These are phyloP conservation scores for Drosophila eohydei DNA, from an alignment of 2,888 invertebrate species.

Conservation along the genomic window DNA sequence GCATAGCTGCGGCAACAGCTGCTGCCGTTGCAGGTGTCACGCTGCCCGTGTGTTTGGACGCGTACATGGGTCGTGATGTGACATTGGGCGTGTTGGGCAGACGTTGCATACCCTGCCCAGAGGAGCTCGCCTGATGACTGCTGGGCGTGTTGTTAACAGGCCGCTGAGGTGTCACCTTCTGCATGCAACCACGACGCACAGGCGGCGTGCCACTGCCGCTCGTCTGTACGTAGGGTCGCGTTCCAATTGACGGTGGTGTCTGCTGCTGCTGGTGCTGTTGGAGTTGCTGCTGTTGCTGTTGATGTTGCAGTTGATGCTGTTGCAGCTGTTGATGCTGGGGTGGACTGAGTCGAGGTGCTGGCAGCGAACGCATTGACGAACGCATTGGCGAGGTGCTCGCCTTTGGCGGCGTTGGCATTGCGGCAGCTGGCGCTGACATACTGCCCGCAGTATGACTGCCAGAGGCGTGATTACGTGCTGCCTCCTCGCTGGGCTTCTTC, in stretches of 20 bases:
- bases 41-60: conserved; percentile 50
- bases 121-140: conserved; percentile 15
- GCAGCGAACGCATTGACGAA: conserved; percentile 33
- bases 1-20: conserved; percentile 33
- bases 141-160: conserved; percentile 79
- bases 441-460: conserved; percentile 37
- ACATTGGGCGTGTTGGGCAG: conserved; percentile 15
- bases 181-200: conserved; percentile 81
- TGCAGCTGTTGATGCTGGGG: conserved; percentile 6
- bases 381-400: conserved; percentile 36
- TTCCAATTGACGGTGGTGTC: background rate
- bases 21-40: conserved; percentile 18
- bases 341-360: conserved; percentile 5
- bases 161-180: conserved; percentile 85
- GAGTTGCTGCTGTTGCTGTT: conserved; percentile 27
- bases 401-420: conserved; percentile 31
- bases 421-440: conserved; percentile 32
- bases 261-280: conserved; percentile 25
- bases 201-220: conserved; percentile 64
- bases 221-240: conserved; percentile 18
- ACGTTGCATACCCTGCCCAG: conserved; percentile 40
- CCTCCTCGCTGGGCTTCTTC: conserved; percentile 65
- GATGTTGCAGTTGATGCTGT: conserved; percentile 13
- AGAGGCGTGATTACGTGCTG: conserved; percentile 35
- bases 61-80: conserved; percentile 24